These are phyloP conservation scores for Dione vanillae DNA, from an alignment of 2,888 invertebrate genomes.

Conservation along the genomic window DNA sequence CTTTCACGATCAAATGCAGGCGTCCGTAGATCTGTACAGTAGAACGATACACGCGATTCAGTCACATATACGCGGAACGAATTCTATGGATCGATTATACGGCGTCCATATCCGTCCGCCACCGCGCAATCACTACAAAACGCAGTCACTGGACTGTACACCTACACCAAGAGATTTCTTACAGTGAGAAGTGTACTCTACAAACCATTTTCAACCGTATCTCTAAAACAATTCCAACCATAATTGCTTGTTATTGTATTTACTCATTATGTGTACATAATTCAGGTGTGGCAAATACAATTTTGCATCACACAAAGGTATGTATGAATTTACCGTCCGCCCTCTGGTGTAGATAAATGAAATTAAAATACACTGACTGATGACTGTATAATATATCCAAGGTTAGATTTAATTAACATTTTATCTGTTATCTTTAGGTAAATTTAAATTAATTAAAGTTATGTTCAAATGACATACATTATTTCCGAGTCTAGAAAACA, in stretches of 20 bases:
- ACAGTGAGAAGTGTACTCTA: constrained; percentile 48
- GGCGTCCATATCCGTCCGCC: constrained; percentile 73
- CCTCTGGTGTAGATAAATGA: not conserved
- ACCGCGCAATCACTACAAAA: constrained; percentile 68
- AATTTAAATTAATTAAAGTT: not conserved
- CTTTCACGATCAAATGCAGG: constrained; percentile 81
- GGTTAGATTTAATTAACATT: not conserved
- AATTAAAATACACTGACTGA: not conserved
- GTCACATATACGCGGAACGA: constrained; percentile 52
- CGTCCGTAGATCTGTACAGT: constrained; percentile 53
- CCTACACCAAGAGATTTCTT: constrained; percentile 29
- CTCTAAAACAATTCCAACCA: not conserved
- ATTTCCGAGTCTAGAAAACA: too few relatives aligned
- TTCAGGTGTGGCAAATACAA: constrained; percentile 37
- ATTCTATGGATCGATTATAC: constrained; percentile 31
- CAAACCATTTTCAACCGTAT: constrained; percentile 52
- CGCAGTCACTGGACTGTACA: constrained; percentile 47
- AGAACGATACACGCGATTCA: constrained; percentile 64
- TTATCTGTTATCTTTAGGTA: not conserved
- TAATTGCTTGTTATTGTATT: not conserved
- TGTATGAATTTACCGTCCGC: not conserved
- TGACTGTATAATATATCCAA: not conserved
- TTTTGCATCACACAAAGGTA: constrained; percentile 44
- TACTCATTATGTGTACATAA: constrained; percentile 12
- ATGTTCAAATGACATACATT: too few relatives aligned